A percentile compares a stretch with the other conserved stretches of the same genome.
Conservation (phyloP, 2,888 invertebrate genomes). For the Octonoba sinensis region DNA sequence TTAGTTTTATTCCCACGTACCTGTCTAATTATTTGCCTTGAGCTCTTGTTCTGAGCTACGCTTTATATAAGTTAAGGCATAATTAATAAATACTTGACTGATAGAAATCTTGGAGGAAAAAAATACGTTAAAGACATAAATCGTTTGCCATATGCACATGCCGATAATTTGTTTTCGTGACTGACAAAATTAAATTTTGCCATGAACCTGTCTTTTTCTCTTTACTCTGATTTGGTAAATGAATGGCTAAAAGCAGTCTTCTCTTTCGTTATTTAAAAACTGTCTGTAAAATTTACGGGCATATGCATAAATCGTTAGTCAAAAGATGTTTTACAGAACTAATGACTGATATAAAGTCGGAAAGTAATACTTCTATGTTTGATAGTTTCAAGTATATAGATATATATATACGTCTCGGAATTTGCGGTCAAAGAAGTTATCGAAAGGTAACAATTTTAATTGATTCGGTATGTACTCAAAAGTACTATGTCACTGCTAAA, state of each 20-base stretch:
- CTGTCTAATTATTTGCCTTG: conserved; percentile 43
- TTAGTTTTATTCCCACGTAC: background rate
- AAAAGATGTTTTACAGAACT: too few species aligned
- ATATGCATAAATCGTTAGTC: too few species aligned
- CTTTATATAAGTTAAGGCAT: conserved; percentile 11
- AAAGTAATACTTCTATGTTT: too few species aligned
- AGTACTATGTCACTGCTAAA: too few species aligned
- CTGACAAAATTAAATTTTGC: conserved; percentile 12
- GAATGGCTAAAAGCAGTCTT: background rate
- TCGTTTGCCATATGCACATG: background rate
- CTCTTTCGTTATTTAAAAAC: too few species aligned
- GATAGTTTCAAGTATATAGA: too few species aligned
- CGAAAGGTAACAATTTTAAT: too few species aligned
- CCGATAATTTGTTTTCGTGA: conserved; percentile 34
- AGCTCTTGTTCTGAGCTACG: conserved; percentile 2
- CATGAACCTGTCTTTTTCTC: background rate
- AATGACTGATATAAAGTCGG: too few species aligned
- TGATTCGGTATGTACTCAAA: too few species aligned
- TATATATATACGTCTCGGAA: too few species aligned
- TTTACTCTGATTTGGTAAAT: conserved; percentile 13
- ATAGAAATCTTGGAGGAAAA: conserved; percentile 26
- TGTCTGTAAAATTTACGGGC: too few species aligned
- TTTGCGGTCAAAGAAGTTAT: too few species aligned
- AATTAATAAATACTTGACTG: conserved; percentile 60
- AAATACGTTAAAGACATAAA: conserved; percentile 30